Evolutionary conservation across 2,113 vertebrate genomes (phyloP), one percentile per base, ranked within the genome.

Genomic region (Ptyas mucosa): DNA sequence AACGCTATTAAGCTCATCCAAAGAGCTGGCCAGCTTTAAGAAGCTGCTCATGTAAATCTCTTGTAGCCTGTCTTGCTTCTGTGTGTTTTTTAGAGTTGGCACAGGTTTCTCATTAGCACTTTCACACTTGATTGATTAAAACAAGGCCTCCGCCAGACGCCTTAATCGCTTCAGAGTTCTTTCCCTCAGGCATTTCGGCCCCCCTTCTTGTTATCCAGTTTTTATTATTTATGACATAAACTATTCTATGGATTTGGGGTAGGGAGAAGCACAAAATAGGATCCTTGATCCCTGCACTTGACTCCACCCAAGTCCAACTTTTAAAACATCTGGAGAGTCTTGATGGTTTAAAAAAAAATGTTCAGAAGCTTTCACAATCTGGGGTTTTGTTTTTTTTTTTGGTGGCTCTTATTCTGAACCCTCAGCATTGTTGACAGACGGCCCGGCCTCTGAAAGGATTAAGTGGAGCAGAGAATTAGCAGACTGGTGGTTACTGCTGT

Each of bases 81-180:
- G 21, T 92, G 75, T 81, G 89, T 29, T 89, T 90, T 23, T n/a
- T 1, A 0, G 75, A n/a, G 1, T 52, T 95, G 75, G 61, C 87
- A 90, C 26, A 91, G 52, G 39, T 96, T 95, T 92, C 90, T 95
- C 53, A 85, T 94, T 96, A 89, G 6, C 20, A 85, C n/a, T 95
- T 95, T 94, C 64, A 91, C 51, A 92, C 43, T 94, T 91, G 69
- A 90, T 93, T 95, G 94, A 93, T 93, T 95, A 92, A 95, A 91
- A 55, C 34, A 94, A 92, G 91, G 86, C 89, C 90, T 51, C 93
- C 91, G 34, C 53, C 88, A 87, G 92, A 34, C 9, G 90, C n/a
- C 95, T 94, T 93, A 34, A 85, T 93, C 92, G 58, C 23, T 29
- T 0, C 90, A 20, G 69, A 49, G 91, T 91, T 53, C 1, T 81